These are phyloP conservation scores for Aphis gossypii DNA, from an alignment of 1,140 invertebrate genomes.

Conservation along the genomic window DNA sequence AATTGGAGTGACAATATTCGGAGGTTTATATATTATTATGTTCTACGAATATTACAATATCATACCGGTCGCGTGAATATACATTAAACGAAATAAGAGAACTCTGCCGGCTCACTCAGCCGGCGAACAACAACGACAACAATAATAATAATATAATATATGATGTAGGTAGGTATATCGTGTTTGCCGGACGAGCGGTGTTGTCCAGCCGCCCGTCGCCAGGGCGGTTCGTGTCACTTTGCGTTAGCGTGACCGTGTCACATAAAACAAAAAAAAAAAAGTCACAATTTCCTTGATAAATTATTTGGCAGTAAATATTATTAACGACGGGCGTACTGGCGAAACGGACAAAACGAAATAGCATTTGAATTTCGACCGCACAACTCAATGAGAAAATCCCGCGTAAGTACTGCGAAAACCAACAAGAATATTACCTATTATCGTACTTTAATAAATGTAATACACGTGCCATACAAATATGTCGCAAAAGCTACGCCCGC, in stretches of 20 bases:
- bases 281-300: background rate
- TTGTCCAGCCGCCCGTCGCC: background rate
- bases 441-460: background rate
- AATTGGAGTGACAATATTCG: background rate
- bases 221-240: slow-evolving; percentile 8
- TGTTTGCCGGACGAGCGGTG: background rate
- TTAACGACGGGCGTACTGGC: slow-evolving; percentile 2
- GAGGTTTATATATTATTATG: background rate
- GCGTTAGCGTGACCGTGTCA: background rate
- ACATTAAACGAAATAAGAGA: background rate
- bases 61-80: background rate
- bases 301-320: slow-evolving; percentile 31
- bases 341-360: background rate
- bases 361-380: background rate
- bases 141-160: background rate
- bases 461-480: too few species aligned
- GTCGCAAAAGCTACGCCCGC: too few species aligned
- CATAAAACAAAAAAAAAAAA: slow-evolving; percentile 1
- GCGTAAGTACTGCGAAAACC: background rate
- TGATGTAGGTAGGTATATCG: background rate
- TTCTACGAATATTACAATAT: background rate
- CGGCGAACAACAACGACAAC: background rate
- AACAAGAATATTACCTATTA: background rate
- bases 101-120: background rate
- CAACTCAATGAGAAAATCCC: background rate